Conservation (phyloP, 1,140 invertebrate species). For the Medauroidea extradentata region DNA sequence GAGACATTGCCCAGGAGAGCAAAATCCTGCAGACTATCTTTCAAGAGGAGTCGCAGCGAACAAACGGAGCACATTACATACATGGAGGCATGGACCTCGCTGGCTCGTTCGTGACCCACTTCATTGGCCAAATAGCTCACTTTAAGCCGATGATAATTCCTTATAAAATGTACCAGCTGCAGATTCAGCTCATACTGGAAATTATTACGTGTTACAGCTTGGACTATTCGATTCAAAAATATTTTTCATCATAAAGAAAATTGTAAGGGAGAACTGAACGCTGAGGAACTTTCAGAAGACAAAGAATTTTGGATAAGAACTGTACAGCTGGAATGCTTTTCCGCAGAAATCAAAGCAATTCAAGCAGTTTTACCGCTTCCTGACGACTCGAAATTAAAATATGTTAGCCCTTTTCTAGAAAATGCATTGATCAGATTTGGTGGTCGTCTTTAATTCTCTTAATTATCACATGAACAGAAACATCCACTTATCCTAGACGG, state of each 20-base stretch:
- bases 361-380: background rate
- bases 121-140: background rate
- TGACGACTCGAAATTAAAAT: too few species aligned
- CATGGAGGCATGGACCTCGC: background rate
- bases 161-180: background rate
- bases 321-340: background rate
- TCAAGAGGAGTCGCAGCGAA: background rate
- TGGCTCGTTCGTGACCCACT: background rate
- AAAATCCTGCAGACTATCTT: background rate
- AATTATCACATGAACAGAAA: too few species aligned
- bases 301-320: background rate
- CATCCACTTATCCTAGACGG: background rate
- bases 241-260: too few species aligned
- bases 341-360: background rate
- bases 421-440: too few species aligned
- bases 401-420: too few species aligned
- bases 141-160: background rate
- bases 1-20: background rate
- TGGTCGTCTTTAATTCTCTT: too few species aligned
- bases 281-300: background rate
- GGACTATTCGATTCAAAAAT: background rate
- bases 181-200: too few species aligned
- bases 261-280: background rate
- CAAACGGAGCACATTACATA: background rate
- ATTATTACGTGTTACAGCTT: too few species aligned